Conservation (phyloP, 2,888 invertebrate genomes). For the Anticlea derivata region DNA sequence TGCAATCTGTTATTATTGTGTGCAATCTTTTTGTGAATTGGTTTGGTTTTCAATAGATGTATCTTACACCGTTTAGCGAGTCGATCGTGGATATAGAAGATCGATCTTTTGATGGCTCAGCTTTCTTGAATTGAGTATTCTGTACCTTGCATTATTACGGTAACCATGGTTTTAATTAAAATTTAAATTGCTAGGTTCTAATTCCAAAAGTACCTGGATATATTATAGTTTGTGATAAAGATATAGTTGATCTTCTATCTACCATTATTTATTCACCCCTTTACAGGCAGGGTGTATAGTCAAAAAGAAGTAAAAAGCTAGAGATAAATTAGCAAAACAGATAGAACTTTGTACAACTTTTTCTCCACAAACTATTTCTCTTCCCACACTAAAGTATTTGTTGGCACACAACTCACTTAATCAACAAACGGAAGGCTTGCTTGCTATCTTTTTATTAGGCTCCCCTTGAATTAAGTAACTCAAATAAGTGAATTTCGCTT, state of each 20-base stretch:
- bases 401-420: slow-evolving; percentile 52
- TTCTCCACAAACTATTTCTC: slow-evolving; percentile 22
- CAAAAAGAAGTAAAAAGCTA: slow-evolving; percentile 4
- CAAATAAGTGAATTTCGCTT: slow-evolving; percentile 77
- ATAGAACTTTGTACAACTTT: slow-evolving; percentile 24
- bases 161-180: too few species aligned
- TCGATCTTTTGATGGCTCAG: too few species aligned
- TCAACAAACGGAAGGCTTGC: slow-evolving; percentile 63
- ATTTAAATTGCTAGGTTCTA: too few species aligned
- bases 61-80: too few species aligned
- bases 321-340: slow-evolving; percentile 26
- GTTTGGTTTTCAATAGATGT: too few species aligned
- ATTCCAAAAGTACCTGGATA: too few species aligned
- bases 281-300: background rate
- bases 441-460: slow-evolving; percentile 64
- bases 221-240: too few species aligned
- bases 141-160: too few species aligned
- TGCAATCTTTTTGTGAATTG: background rate
- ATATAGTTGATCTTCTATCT: too few species aligned
- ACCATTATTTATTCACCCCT: too few species aligned
- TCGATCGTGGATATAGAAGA: too few species aligned
- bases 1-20: background rate
- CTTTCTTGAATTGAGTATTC: too few species aligned
- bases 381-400: slow-evolving; percentile 28
- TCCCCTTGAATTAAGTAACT: slow-evolving; percentile 70